These are phyloP conservation scores for Chrysemys picta DNA, from an alignment of 2,113 vertebrate species.

Conservation along the genomic window DNA sequence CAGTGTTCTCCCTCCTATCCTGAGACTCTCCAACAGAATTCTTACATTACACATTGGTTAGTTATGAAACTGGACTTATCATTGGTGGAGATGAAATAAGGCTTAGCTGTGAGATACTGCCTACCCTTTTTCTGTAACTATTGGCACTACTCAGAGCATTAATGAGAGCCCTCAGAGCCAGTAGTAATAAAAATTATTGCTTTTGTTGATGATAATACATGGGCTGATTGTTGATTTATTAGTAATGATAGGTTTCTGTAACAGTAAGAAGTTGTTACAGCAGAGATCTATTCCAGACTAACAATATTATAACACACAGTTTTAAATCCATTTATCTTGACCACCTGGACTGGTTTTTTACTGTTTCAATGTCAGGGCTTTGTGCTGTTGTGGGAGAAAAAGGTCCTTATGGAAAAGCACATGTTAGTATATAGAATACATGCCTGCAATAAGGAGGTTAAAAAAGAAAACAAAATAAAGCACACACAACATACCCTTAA, in stretches of 20 bases:
- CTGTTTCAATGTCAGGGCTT: background rate
- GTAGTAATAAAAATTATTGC: background rate
- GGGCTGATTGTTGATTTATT: background rate
- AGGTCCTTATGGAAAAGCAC: conserved; percentile 4
- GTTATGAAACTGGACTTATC: background rate
- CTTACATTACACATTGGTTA: background rate
- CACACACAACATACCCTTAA: conserved; percentile 38
- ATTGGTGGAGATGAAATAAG: background rate
- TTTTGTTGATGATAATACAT: background rate
- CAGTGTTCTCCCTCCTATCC: background rate
- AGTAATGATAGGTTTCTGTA: background rate
- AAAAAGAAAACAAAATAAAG: conserved; percentile 22
- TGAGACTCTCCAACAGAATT: background rate
- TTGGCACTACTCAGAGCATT: background rate
- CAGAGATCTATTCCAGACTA: background rate
- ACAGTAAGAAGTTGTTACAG: background rate
- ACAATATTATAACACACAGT: background rate
- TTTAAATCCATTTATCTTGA: background rate
- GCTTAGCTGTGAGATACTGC: background rate
- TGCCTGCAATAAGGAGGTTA: background rate
- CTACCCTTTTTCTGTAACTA: background rate
- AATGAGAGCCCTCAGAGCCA: background rate
- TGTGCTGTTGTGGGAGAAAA: background rate
- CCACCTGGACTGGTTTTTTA: background rate
- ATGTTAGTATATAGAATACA: background rate